Evolutionary conservation across 1,140 invertebrate species (phyloP), one percentile per base, ranked within the genome.

Genomic region (Hyphantria cunea): DNA sequence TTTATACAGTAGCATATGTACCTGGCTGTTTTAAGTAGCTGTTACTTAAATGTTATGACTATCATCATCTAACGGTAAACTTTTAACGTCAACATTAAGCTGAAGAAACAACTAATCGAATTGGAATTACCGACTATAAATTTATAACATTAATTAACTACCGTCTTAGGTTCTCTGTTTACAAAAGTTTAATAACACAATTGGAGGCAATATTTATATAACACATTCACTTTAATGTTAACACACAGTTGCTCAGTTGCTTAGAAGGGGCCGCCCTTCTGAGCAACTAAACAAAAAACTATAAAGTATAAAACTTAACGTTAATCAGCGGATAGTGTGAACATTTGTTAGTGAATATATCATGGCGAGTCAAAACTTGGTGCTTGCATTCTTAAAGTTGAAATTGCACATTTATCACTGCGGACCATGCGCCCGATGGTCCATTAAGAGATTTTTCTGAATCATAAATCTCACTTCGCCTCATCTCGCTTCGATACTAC

Each of bases 361-460:
- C 84, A 90, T 82, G 64, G 54, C 67, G 52, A 83, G 84, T 90
- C 85, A 84, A 87, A 90, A 87, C 81, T 88, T 78, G 70, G 77
- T 77, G 68, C 73, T 78, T 80, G 82, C 83, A 82, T 81, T 87
- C 80, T 78, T 80, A 74, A 85, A 89, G 82, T 90, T 84, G 76
- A 85, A 85, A 89, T 89, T 89, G 84, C 78, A 88, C 88, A 90
- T 89, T 89, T 88, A 90, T 89, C 85, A 89, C 77, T 64, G 58
- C 70, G 80, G 75, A 76, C 56, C 82, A 85, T 82, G 83, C 84
- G 77, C 78, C 73, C 79, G 74, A 72, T 68, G 72, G 75, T 87
- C 84, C 85, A 90, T 90, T 90, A 89, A 84, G 84, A 89, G 80
- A 89, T 89, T 87, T 86, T 88, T 89, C 84, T 88, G 77, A 80